Evolutionary conservation across 2,797 vertebrate genomes (phyloP).

Genomic region (Spinus olivaceus): DNA sequence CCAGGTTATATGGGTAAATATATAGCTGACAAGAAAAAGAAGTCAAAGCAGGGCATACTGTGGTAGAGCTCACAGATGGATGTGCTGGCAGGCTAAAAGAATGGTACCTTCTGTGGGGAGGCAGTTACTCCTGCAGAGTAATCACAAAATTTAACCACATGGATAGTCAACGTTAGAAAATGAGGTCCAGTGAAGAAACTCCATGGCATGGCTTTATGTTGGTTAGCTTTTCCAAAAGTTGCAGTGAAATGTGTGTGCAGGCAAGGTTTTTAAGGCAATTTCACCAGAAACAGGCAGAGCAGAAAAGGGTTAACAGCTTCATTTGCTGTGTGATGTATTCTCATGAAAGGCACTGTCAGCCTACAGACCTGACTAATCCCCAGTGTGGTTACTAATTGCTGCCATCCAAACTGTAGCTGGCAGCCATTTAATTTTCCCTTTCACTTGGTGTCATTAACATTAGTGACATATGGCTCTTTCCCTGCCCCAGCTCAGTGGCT

Average conservation of each 20-base stretch:
- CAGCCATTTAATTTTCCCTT: slow-evolving; percentile 49
- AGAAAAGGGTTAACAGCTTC: slow-evolving; percentile 27
- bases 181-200: not conserved
- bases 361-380: slow-evolving; percentile 49
- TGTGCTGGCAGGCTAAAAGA: not conserved
- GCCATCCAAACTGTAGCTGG: slow-evolving; percentile 35
- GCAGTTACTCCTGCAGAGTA: not conserved
- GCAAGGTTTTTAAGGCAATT: not conserved
- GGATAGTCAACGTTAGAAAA: not conserved
- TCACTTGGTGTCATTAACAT: slow-evolving; percentile 36
- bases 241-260: not conserved
- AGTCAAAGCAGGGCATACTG: not conserved
- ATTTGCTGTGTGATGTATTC: not conserved
- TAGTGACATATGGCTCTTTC: not conserved
- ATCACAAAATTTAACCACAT: not conserved
- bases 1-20: not conserved
- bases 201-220: not conserved
- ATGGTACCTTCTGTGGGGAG: not conserved
- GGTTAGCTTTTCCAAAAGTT: not conserved
- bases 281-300: not conserved
- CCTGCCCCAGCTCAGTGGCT: not conserved
- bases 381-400: slow-evolving; percentile 39
- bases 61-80: not conserved
- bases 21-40: not conserved
- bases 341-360: not conserved